Conservation (phyloP, 35 echinoderm and acorn worm genomes). For the Strongylocentrotus purpuratus region DNA sequence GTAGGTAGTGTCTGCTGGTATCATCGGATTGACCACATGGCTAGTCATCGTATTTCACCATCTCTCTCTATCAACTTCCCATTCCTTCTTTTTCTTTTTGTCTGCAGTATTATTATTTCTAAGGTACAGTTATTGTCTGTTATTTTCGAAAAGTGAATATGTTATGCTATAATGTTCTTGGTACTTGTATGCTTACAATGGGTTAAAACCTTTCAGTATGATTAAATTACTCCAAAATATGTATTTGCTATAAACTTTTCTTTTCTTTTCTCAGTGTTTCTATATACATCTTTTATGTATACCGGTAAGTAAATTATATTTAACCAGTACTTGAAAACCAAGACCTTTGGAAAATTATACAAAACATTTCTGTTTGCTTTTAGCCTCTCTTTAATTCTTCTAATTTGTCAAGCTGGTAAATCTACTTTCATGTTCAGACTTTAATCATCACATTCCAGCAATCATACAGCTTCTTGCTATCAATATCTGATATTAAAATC, state of each 20-base stretch:
- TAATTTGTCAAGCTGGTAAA: too few relatives aligned
- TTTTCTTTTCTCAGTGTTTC: not conserved
- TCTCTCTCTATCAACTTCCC: not conserved
- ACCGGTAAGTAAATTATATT: too few relatives aligned
- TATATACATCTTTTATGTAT: too few relatives aligned
- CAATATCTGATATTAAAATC: too few relatives aligned
- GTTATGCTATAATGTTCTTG: too few relatives aligned
- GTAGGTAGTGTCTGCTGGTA: not conserved
- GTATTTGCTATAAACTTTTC: not conserved
- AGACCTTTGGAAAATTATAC: not conserved
- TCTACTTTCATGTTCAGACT: too few relatives aligned
- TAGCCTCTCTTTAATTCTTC: too few relatives aligned
- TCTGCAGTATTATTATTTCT: not conserved
- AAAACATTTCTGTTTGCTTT: not conserved
- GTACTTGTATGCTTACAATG: not conserved
- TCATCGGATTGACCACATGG: not conserved
- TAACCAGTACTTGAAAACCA: too few relatives aligned
- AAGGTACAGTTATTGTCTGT: not conserved
- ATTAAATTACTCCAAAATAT: not conserved
- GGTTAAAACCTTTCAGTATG: not conserved
- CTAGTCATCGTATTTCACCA: not conserved
- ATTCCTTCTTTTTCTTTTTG: not conserved
- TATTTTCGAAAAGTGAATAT: not conserved
- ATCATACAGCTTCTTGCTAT: too few relatives aligned
- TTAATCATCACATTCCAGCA: too few relatives aligned